A percentile compares a stretch with the other conserved stretches of the same genome.
Evolutionary conservation across 2,113 vertebrate species (phyloP).

Genomic region (Tor tambroides): DNA sequence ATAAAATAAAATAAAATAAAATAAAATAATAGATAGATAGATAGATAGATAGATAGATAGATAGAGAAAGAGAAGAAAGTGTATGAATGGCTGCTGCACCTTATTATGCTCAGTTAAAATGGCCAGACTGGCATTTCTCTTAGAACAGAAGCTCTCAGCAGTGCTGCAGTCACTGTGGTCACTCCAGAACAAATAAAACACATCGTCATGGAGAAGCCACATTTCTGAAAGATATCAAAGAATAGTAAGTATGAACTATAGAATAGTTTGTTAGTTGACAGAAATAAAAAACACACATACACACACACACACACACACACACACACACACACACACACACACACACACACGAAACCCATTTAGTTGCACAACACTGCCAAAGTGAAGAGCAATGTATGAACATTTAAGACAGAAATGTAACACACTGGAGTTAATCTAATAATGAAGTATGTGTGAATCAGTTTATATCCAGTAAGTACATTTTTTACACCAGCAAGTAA

Average conservation of each 20-base stretch:
- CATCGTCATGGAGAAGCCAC: constrained; percentile 36
- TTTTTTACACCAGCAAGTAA: not conserved
- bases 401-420: not conserved
- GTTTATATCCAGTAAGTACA: not conserved
- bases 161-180: not conserved
- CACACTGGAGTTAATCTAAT: not conserved
- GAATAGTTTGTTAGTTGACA: not conserved
- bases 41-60: too few relatives aligned
- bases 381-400: not conserved
- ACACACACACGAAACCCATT: not conserved
- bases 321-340: too few relatives aligned
- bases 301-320: too few relatives aligned
- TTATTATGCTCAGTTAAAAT: not conserved
- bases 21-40: too few relatives aligned
- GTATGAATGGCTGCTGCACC: not conserved
- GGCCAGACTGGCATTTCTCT: constrained; percentile 6
- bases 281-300: too few relatives aligned
- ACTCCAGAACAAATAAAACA: constrained; percentile 45
- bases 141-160: constrained; percentile 14
- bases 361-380: not conserved
- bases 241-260: not conserved
- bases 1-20: too few relatives aligned
- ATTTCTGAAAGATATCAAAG: constrained; percentile 19
- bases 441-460: not conserved
- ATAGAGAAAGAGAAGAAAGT: not conserved